Evolutionary conservation across 2,888 invertebrate species (phyloP), one percentile per base, ranked within the genome.

Genomic region (Ischnura elegans): DNA sequence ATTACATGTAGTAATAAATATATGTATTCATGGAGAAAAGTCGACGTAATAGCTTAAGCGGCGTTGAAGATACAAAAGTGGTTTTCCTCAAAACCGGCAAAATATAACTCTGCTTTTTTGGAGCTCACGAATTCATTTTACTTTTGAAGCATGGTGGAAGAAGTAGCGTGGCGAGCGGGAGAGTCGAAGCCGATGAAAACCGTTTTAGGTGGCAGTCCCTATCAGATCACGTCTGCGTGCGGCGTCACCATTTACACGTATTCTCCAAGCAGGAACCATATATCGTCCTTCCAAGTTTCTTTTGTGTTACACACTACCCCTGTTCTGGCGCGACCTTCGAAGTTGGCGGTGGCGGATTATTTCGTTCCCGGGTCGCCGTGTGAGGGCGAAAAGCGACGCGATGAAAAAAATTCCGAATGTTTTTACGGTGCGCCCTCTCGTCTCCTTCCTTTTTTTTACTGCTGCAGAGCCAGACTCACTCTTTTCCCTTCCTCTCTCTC

Each of bases 271-370:
- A 10, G 13, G 10, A 76, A 76, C 10, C 10, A 36, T 29, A 76
- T 76, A 36, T 76, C 16, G 10, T 76, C 13, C 76, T 51, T 10
- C 8, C 76, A 76, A 76, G 76, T 29, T 36, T 36, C 36, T 76
- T 29, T 76, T 36, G 29, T 76, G 16, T 76, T n/a, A 2, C 76
- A 76, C 76, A 16, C 29, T 76, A 36, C 10, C 76, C 76, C 36
- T 29, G 76, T 76, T 76, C 16, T 29, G 36, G 76, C 5, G 5
- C 76, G 36, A 16, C 76, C 29, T 29, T 76, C 76, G 76, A 36
- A 76, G 76, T 76, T 76, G 36, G 76, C 76, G 76, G 61, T 10
- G 13, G n/a, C 29, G 76, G 76, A 76, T 76, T 76, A 76, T 36
- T 76, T 76, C 36, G 36, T 76, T 36, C 25, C n/a, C 76, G 8